Conservation (phyloP, 2,888 invertebrate species). For the Polymixis flavicincta region DNA sequence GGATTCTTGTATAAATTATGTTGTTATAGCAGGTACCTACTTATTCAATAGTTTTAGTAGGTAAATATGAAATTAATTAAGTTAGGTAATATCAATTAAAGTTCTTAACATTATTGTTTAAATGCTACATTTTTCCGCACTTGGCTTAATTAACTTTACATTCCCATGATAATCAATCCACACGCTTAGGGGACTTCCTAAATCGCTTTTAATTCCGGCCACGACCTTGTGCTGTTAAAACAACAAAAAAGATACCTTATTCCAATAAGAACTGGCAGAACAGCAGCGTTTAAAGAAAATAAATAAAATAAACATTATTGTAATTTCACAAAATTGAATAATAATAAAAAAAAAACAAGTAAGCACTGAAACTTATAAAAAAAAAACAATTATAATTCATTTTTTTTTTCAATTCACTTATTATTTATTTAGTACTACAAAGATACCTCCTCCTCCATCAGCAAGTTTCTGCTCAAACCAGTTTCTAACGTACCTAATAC, state of each 20-base stretch:
- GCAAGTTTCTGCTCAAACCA: constrained; percentile 21
- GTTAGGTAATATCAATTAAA: not conserved
- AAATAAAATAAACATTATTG: too few relatives aligned
- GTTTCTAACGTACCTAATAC: constrained; percentile 49
- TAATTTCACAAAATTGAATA: too few relatives aligned
- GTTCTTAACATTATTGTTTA: not conserved
- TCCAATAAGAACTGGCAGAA: not conserved
- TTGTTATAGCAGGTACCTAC: not conserved
- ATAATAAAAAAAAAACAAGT: too few relatives aligned
- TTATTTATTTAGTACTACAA: not conserved
- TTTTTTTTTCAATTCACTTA: too few relatives aligned
- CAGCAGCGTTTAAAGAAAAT: not conserved
- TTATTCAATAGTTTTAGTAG: not conserved
- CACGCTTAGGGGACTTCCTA: not conserved
- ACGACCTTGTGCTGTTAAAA: not conserved
- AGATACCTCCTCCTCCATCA: constrained; percentile 7
- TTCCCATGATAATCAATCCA: constrained; percentile 6
- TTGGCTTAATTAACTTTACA: not conserved
- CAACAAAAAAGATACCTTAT: not conserved
- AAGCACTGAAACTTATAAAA: not conserved
- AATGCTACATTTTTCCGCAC: not conserved
- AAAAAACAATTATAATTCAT: not conserved
- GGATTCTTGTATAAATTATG: not conserved
- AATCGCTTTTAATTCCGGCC: constrained; percentile 2
- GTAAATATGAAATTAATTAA: not conserved